Evolutionary conservation across 37 sponge, comb jelly and placozoan species (phyloP).

Genomic region (Sycon ciliatum): DNA sequence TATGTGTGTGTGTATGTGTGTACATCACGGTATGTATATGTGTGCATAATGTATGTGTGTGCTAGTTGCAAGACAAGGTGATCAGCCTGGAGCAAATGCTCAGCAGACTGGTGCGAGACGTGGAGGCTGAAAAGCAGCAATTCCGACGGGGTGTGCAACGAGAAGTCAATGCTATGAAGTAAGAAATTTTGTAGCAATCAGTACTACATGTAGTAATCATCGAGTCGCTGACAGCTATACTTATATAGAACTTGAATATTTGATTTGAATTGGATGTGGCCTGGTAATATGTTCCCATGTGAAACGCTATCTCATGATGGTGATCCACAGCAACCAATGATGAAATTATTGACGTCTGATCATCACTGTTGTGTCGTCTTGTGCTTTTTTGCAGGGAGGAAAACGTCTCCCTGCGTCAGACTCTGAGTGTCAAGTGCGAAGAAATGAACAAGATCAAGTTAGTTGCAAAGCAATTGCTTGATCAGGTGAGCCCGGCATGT

Average conservation of each 20-base stretch:
- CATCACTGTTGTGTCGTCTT: too few relatives aligned
- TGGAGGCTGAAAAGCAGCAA: slow-evolving; percentile 53
- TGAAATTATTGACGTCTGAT: too few relatives aligned
- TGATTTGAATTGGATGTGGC: too few relatives aligned
- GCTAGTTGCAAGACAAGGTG: background rate
- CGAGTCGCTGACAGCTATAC: too few relatives aligned
- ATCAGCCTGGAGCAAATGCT: slow-evolving; percentile 43
- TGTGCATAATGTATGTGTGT: background rate
- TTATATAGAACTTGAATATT: too few relatives aligned
- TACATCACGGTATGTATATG: background rate
- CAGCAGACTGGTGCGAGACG: slow-evolving; percentile 38
- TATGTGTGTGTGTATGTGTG: slow-evolving; percentile 8
- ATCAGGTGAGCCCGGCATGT: slow-evolving; percentile 17
- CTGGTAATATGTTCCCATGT: too few relatives aligned
- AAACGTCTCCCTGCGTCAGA: background rate
- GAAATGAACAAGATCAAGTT: slow-evolving; percentile 66
- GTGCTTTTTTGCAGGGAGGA: slow-evolving; percentile 1
- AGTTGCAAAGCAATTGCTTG: slow-evolving; percentile 59
- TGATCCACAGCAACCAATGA: too few relatives aligned
- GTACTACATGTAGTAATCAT: too few relatives aligned
- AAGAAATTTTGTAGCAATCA: background rate
- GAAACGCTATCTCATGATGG: too few relatives aligned
- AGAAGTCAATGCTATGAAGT: background rate
- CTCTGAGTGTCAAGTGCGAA: slow-evolving; percentile 21
- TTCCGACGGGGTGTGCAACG: background rate